These are phyloP conservation scores for Galerucella calmariensis DNA, from an alignment of 2,888 invertebrate genomes.

Conservation along the genomic window DNA sequence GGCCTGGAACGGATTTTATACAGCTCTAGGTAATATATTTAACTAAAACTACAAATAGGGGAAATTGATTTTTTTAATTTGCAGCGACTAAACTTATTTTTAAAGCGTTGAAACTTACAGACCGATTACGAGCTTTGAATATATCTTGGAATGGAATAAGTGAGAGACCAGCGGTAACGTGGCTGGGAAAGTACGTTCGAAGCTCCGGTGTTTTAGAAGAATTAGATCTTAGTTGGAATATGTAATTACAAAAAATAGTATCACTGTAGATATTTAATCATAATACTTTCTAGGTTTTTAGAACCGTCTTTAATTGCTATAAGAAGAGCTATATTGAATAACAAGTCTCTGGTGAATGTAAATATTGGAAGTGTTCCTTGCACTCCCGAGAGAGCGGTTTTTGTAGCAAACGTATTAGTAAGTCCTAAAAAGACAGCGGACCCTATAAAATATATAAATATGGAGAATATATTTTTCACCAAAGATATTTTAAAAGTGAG, in stretches of 20 bases:
- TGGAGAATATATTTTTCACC: constrained; percentile 66
- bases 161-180: constrained; percentile 54
- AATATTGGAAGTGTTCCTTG: constrained; percentile 68
- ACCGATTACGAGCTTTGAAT: constrained; percentile 59
- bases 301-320: constrained; percentile 53
- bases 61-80: constrained; percentile 21
- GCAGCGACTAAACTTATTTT: constrained; percentile 61
- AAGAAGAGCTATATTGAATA: constrained; percentile 64
- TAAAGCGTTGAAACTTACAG: constrained; percentile 59
- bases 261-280: neutral
- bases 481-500: constrained; percentile 62
- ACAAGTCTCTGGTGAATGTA: constrained; percentile 62
- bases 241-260: constrained; percentile 48
- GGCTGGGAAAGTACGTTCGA: constrained; percentile 54
- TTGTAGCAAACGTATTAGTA: constrained; percentile 61
- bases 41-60: too few species aligned
- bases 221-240: constrained; percentile 62
- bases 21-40: constrained; percentile 55
- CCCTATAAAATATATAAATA: constrained; percentile 63
- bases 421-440: constrained; percentile 53
- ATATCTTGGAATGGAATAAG: constrained; percentile 67
- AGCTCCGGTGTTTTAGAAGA: constrained; percentile 53
- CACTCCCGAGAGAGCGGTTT: constrained; percentile 64
- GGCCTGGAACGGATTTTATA: constrained; percentile 68
- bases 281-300: neutral